A percentile compares a stretch with the other conserved stretches of the same genome.
These are phyloP conservation scores for Narcine bancroftii DNA, from an alignment of 2,113 vertebrate species.

Conservation along the genomic window DNA sequence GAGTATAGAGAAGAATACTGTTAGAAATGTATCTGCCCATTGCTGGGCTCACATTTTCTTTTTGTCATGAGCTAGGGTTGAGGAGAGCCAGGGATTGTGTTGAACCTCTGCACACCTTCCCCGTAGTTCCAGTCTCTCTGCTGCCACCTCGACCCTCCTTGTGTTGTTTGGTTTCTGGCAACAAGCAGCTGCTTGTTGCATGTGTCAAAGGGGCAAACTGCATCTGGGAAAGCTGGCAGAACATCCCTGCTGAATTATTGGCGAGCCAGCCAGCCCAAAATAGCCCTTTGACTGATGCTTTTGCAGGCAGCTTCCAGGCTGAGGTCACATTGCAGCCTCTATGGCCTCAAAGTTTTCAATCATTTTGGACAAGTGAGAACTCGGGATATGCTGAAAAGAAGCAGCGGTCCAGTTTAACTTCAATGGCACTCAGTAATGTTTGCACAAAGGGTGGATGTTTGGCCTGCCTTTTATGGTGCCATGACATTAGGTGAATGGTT, in stretches of 20 bases:
- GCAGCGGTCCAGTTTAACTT: neutral
- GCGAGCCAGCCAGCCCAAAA: neutral
- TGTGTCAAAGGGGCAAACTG: neutral
- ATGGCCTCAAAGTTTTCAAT: neutral
- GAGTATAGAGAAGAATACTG: neutral
- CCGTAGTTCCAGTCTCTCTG: neutral
- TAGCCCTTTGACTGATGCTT: neutral
- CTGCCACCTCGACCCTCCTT: neutral
- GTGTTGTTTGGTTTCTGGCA: neutral
- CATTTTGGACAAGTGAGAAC: neutral
- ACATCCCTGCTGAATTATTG: neutral
- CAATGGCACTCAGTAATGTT: neutral
- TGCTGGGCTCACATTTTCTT: neutral
- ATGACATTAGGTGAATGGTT: too few relatives aligned
- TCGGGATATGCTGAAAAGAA: neutral
- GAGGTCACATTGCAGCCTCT: constrained; percentile 1
- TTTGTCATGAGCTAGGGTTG: neutral
- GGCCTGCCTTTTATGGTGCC: neutral
- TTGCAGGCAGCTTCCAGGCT: neutral
- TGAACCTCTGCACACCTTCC: neutral
- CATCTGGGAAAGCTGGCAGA: constrained; percentile 1
- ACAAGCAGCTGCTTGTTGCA: neutral
- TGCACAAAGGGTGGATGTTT: neutral
- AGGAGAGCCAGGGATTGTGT: neutral
- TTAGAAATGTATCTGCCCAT: neutral